Conservation (phyloP, 1,140 invertebrate genomes). For the Wasmannia auropunctata region DNA sequence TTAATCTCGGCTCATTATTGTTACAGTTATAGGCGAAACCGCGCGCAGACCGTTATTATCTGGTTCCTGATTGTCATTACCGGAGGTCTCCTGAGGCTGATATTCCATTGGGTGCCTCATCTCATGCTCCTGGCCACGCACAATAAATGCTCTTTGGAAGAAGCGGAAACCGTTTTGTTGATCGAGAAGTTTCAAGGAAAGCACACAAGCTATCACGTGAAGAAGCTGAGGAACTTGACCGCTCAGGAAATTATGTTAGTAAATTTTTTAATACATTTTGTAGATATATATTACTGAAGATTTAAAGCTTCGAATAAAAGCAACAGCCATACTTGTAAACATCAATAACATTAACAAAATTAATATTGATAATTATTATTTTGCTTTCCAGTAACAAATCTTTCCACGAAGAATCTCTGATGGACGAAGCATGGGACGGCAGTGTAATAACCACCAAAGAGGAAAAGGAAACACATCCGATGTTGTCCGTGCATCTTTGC, state of each 20-base stretch:
- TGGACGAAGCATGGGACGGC: conserved; percentile 77
- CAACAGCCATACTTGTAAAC: too few species aligned
- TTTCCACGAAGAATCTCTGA: conserved; percentile 74
- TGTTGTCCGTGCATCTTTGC: conserved; percentile 82
- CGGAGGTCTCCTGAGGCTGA: conserved; percentile 87
- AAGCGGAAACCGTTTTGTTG: conserved; percentile 88
- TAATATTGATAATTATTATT: conserved; percentile 1
- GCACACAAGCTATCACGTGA: conserved; percentile 86
- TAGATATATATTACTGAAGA: too few species aligned
- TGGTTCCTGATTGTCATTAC: conserved; percentile 88
- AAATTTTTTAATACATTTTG: conserved; percentile 12
- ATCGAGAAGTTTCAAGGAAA: conserved; percentile 86
- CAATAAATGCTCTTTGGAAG: conserved; percentile 85
- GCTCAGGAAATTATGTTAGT: conserved; percentile 82
- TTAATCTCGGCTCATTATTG: neutral
- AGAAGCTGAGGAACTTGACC: conserved; percentile 81
- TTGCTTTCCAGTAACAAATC: conserved; percentile 70
- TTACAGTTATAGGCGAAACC: conserved; percentile 86
- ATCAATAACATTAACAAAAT: neutral
- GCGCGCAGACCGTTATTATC: conserved; percentile 83
- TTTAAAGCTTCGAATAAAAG: too few species aligned
- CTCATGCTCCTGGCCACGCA: conserved; percentile 88
- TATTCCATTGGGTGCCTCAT: conserved; percentile 90
- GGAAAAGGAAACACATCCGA: conserved; percentile 74
- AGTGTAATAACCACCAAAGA: conserved; percentile 72